Evolutionary conservation across 2,888 invertebrate genomes (phyloP), one percentile per base, ranked within the genome.

Genomic region (Chaetogeoica ovagalla): DNA sequence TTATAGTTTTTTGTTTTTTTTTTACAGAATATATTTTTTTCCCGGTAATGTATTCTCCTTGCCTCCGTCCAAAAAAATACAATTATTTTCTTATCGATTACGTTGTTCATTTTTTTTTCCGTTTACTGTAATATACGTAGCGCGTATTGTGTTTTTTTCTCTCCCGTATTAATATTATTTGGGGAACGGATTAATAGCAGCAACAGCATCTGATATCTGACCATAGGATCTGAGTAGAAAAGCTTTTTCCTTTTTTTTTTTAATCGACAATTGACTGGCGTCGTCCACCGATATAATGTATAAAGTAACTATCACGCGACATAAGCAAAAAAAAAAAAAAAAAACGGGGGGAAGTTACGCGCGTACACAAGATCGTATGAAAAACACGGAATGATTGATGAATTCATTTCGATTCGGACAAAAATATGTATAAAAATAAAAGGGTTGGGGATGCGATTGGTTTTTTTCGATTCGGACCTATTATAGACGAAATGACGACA

Each of bases 231-330:
- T 77, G 39, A 57, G 39, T 21, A 43, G 15, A 76, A 60, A 43
- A n/a, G 75, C 23, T 43, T 23, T 76, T 69, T 48, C 11, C 8
- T 48, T 48, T 13, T 39, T 48, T 13, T 39, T 74, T 74, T 55
- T 74, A 77, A 77, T 77, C 76, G 76, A 77, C 76, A 68, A 76
- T 68, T 68, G 76, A 68, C 76, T 76, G 76, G n/a, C n/a, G n/a
- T 68, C 9, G 43, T 43, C 39, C 30, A n/a, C 63, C 63, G 37
- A 65, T 52, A 48, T 30, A 4, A 30, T 30, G 4, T 13, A 48
- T 48, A 48, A 48, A 74, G 17, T 39, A 63, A 65, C 30, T 55
- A 65, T 63, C 63, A 55, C 55, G 63, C 13, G 62, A 73, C 48
- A 52, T 73, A 8, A 43, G 9, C 7, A 43, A 43, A 43, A 43